phyloP scores from a whole-genome alignment of 2,888 invertebrate species.

The Carpatolechia fugitivella region DNA sequence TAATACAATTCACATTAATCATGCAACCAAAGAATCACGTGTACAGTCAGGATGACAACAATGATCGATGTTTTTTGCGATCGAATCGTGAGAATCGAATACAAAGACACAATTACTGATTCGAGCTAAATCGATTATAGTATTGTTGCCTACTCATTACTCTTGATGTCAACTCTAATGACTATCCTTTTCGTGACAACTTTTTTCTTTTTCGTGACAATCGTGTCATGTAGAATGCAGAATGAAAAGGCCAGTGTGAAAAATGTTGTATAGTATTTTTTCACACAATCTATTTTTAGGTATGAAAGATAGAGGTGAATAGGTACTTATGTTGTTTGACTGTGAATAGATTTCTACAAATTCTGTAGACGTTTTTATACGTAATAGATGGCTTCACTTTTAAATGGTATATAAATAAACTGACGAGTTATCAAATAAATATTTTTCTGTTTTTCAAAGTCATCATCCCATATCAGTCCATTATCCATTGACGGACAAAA shows the following conservation, averaged over 20 bases:
- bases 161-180: background rate
- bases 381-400: no score
- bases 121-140: background rate
- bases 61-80: slow-evolving; percentile 13
- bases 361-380: no score
- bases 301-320: no score
- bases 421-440: no score
- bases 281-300: background rate
- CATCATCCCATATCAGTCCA: no score
- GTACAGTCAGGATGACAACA: background rate
- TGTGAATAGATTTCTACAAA: no score
- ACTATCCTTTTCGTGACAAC: background rate
- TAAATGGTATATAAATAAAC: no score
- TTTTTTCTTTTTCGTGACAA: background rate
- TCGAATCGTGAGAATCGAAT: slow-evolving; percentile 5
- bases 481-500: no score
- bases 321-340: no score
- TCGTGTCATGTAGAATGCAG: background rate
- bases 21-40: background rate
- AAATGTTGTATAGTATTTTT: background rate
- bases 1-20: no score
- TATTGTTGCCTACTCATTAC: background rate
- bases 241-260: background rate
- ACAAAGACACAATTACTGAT: background rate
- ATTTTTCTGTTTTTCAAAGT: no score